phyloP scores from a whole-genome alignment of 2,113 vertebrate species.

The Myrmophylax atrothorax region DNA sequence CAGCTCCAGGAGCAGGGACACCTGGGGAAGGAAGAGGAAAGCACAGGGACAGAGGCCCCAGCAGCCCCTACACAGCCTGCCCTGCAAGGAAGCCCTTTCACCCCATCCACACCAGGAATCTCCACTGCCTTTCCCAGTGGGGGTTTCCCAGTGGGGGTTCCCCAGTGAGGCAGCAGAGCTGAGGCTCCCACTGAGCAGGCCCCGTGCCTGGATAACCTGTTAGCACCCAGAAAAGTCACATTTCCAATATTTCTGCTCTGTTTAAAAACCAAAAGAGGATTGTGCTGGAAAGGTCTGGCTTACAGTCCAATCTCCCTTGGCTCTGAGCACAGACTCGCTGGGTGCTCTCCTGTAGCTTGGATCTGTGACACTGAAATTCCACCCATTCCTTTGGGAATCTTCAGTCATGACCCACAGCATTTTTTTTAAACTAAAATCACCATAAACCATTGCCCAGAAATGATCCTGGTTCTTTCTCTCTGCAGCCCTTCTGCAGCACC shows the following conservation, averaged over 20 bases:
- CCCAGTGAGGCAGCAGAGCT: not conserved
- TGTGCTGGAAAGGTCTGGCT: not conserved
- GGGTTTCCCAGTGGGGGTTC: accelerated
- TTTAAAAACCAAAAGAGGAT: not conserved
- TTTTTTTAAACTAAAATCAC: not conserved
- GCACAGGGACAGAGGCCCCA: not conserved
- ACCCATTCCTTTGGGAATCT: not conserved
- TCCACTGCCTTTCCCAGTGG: not conserved
- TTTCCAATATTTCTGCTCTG: not conserved
- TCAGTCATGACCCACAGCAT: not conserved
- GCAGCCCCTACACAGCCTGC: not conserved
- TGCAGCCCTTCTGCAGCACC: not conserved
- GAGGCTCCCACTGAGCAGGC: not conserved
- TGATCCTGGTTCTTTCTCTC: not conserved
- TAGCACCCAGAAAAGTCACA: not conserved
- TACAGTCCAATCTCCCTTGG: too few relatives aligned
- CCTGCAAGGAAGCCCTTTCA: not conserved
- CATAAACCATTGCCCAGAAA: not conserved
- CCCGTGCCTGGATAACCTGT: not conserved
- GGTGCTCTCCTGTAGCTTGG: not conserved
- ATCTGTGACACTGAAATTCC: not conserved
- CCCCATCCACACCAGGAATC: not conserved
- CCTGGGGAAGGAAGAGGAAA: not conserved
- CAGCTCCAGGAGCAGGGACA: not conserved
- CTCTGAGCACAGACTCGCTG: accelerated